Evolutionary conservation across 1,140 invertebrate genomes (phyloP).

Genomic region (Drosophila truncata): DNA sequence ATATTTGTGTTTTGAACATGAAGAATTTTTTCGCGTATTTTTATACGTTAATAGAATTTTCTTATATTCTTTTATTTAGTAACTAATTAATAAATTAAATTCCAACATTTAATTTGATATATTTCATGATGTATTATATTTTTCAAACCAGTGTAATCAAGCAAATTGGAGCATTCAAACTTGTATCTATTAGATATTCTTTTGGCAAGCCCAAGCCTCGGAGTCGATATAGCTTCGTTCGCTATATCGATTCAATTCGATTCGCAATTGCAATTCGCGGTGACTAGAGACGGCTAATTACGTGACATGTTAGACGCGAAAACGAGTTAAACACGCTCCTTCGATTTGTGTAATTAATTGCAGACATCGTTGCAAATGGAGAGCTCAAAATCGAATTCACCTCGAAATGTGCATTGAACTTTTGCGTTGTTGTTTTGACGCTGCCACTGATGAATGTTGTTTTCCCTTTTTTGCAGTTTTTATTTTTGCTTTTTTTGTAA

Average conservation of each 20-base stretch:
- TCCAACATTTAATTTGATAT: too few relatives aligned
- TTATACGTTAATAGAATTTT: not conserved
- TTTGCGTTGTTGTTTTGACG: constrained; percentile 17
- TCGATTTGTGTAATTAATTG: constrained; percentile 57
- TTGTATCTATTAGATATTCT: constrained; percentile 42
- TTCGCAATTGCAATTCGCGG: constrained; percentile 16
- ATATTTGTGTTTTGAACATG: accelerated
- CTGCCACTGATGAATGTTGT: constrained; percentile 16
- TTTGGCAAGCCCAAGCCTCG: constrained; percentile 37
- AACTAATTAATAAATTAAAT: not conserved
- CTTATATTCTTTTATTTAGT: not conserved
- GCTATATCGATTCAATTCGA: constrained; percentile 29
- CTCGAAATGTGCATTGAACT: constrained; percentile 81
- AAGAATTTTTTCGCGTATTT: not conserved
- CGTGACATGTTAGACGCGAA: constrained; percentile 74
- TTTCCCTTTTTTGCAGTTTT: constrained; percentile 29
- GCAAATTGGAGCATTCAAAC: constrained; percentile 38
- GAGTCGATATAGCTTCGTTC: not conserved
- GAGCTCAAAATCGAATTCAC: constrained; percentile 65
- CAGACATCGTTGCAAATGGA: constrained; percentile 28
- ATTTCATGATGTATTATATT: not conserved
- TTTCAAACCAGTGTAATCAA: constrained; percentile 16
- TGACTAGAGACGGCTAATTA: constrained; percentile 62
- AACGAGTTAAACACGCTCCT: constrained; percentile 70
- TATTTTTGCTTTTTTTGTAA: constrained; percentile 23